Base-by-base conservation (phyloP, 2,888 invertebrate species). In the Branchinecta sandiegonensis region DNA sequence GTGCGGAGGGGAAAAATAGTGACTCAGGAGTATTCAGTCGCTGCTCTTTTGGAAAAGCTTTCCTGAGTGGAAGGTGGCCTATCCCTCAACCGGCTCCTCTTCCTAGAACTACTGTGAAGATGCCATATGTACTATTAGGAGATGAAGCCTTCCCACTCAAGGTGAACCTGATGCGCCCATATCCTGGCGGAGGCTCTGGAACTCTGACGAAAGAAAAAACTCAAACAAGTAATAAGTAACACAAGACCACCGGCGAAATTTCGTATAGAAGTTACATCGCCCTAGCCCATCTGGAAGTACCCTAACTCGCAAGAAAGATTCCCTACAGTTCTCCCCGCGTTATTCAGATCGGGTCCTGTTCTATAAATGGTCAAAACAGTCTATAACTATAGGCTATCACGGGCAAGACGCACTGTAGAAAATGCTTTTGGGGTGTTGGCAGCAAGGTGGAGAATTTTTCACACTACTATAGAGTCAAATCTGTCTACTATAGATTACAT, bases 131-230 rank as follows among this genome's bases (percentile, higher is more conserved):
- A 13, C 14, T 74, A 48, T 68, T 73, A 47, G 73, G 69, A 47
- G 74, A 74, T 68, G 72, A 74, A 65, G 73, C 73, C 50, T 75
- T 74, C 71, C 71, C 73, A 48, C 68, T 75, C 46, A 65, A 68
- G 46, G 48, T 67, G 8, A 67, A 72, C 67, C 48, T 74, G 17
- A 70, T 74, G 72, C 68, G 69, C 14, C 73, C 72, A 50, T 74
- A 69, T 68, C 50, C 68, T 47, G 56, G 67, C 10, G 46, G 56
- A 63, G 50, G 64, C 47, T 65, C 37, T 37, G 37, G 37, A 37
- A 37, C 37, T 37, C 37, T 37, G 37, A 6, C 37, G 6, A 37
- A 37, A 65, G 47, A 14, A 47, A 47, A 65, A 64, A 50, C 46
- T n/a, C n/a, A n/a, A n/a, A 69, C 17, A n/a, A 68, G 69, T 46